Percentiles rank a stretch among this genome's conserved stretches.
Evolutionary conservation across 2,797 vertebrate genomes (phyloP).

Genomic region (Chelidonichthys spinosus): DNA sequence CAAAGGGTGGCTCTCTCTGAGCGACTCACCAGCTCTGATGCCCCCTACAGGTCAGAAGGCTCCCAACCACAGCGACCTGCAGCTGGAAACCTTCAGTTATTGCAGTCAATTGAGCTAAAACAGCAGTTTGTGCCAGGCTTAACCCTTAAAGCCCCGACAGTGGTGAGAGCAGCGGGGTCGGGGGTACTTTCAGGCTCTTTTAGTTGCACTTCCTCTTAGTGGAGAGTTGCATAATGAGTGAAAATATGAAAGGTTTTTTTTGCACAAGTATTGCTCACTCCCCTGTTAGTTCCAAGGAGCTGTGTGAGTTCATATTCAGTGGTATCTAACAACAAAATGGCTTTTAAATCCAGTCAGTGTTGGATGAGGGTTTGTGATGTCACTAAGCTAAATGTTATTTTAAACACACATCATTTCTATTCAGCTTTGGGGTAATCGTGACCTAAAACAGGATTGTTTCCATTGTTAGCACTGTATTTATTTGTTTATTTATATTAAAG

Average conservation of each 20-base stretch:
- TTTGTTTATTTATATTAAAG: background rate
- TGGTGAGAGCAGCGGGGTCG: background rate
- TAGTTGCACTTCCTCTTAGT: constrained; percentile 42
- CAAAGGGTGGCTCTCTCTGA: constrained; percentile 12
- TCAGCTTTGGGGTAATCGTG: background rate
- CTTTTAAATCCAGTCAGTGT: background rate
- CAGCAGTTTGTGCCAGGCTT: constrained; percentile 17
- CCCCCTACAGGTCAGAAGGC: constrained; percentile 72
- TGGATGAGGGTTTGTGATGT: background rate
- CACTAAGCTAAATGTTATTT: background rate
- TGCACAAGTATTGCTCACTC: background rate
- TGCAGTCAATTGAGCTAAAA: constrained; percentile 37
- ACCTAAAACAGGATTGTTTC: background rate
- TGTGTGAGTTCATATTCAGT: background rate
- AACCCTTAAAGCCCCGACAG: constrained; percentile 24
- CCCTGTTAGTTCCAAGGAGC: background rate
- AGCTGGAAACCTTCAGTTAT: constrained; percentile 44
- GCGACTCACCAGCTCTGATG: constrained; percentile 60
- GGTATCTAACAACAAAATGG: background rate
- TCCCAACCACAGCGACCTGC: constrained; percentile 33
- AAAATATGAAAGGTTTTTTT: constrained; percentile 11
- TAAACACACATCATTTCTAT: background rate
- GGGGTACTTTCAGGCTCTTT: background rate
- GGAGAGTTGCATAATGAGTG: constrained; percentile 34
- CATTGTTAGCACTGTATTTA: background rate